These are phyloP conservation scores for Tyrannus savana DNA, from an alignment of 2,113 vertebrate species.

Conservation along the genomic window DNA sequence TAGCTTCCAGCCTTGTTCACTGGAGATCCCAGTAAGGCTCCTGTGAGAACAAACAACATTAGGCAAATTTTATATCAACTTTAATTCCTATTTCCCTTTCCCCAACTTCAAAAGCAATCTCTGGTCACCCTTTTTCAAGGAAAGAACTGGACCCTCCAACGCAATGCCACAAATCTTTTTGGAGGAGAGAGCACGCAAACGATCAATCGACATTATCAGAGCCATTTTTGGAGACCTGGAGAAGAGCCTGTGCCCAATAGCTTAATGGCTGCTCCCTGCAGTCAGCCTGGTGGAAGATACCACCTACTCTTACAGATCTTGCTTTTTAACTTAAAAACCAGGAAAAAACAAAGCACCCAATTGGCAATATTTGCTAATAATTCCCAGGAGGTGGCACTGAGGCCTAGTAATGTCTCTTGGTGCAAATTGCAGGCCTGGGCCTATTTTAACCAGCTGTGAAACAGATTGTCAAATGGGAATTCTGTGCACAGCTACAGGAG, in stretches of 20 bases:
- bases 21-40: background rate
- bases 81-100: background rate
- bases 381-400: background rate
- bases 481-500: background rate
- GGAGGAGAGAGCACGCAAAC: background rate
- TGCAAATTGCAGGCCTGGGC: background rate
- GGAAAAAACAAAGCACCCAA: background rate
- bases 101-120: background rate
- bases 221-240: background rate
- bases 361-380: background rate
- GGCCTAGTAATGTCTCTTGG: background rate
- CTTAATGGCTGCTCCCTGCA: background rate
- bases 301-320: background rate
- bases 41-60: background rate
- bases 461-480: background rate
- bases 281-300: background rate
- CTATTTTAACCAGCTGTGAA: background rate
- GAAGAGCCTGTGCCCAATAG: background rate
- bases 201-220: background rate
- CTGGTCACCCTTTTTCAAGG: background rate
- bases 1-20: background rate
- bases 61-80: background rate
- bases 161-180: fast-evolving
- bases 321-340: background rate
- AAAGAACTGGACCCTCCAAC: background rate